phyloP scores from a whole-genome alignment of 2,113 vertebrate genomes.

The Xenopus laevis region DNA sequence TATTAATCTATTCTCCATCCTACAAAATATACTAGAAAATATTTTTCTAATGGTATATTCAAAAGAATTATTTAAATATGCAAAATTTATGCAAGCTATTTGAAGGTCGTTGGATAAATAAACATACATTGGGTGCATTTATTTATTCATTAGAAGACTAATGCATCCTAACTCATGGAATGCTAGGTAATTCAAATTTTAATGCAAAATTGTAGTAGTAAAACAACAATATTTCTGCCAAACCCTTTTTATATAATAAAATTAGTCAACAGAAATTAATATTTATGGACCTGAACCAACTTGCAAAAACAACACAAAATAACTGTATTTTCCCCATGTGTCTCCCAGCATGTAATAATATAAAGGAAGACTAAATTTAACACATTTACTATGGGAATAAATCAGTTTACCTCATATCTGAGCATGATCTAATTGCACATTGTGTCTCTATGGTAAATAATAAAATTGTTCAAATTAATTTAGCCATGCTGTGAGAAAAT shows the following conservation, averaged over 20 bases:
- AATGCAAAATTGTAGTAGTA: neutral
- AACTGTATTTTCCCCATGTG: constrained; percentile 1
- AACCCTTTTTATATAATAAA: constrained; percentile 2
- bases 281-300: neutral
- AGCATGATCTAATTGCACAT: constrained; percentile 21
- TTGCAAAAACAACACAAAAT: constrained; percentile 5
- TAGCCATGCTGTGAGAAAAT: constrained; percentile 15
- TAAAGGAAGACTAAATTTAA: constrained; percentile 42
- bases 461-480: constrained; percentile 9
- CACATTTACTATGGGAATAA: constrained; percentile 46
- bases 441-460: neutral
- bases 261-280: constrained; percentile 19
- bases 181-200: too few species aligned
- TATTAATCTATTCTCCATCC: too few species aligned
- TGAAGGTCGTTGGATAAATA: too few species aligned
- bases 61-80: too few species aligned
- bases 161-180: too few species aligned
- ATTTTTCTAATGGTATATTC: too few species aligned
- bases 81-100: too few species aligned
- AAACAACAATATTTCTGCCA: constrained; percentile 1
- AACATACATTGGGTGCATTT: too few species aligned
- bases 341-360: neutral
- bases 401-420: constrained; percentile 5
- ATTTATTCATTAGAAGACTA: too few species aligned
- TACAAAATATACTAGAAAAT: too few species aligned